Evolutionary conservation across 2,888 invertebrate species (phyloP).

Genomic region (Gibbula magus): DNA sequence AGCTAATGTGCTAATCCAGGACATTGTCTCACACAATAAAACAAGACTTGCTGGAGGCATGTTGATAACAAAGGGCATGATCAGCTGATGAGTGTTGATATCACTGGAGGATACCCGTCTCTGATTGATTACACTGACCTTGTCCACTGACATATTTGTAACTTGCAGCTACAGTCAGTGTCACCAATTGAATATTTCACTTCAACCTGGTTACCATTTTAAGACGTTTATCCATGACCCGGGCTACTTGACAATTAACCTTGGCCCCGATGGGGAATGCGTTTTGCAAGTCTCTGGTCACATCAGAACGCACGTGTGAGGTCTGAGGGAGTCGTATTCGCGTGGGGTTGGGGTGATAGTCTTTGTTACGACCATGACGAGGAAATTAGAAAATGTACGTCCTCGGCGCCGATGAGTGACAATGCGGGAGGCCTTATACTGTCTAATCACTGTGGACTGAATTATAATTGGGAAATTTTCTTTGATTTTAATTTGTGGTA

Average conservation of each 20-base stretch:
- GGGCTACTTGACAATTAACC: no score
- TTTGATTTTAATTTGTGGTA: conserved; percentile 14
- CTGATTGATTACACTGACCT: not conserved
- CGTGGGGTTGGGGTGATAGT: not conserved
- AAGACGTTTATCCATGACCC: no score
- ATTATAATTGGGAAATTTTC: conserved; percentile 7
- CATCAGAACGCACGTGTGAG: not conserved
- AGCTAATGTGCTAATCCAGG: no score
- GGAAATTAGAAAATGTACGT: conserved; percentile 15
- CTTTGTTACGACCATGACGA: not conserved
- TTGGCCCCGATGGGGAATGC: no score
- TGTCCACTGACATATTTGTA: conserved; percentile 3
- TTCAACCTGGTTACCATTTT: not conserved
- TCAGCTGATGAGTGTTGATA: not conserved
- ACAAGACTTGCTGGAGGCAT: not conserved
- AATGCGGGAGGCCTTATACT: not conserved
- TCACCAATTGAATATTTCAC: conserved; percentile 19
- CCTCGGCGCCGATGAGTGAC: not conserved
- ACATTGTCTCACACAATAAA: no score
- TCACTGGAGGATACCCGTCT: not conserved
- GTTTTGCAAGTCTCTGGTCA: no score
- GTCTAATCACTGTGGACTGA: conserved; percentile 2
- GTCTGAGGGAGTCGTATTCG: not conserved
- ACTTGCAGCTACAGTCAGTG: not conserved
- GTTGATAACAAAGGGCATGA: not conserved